phyloP scores from a whole-genome alignment of 2,888 invertebrate genomes.

The Ichneumoninae sp. region DNA sequence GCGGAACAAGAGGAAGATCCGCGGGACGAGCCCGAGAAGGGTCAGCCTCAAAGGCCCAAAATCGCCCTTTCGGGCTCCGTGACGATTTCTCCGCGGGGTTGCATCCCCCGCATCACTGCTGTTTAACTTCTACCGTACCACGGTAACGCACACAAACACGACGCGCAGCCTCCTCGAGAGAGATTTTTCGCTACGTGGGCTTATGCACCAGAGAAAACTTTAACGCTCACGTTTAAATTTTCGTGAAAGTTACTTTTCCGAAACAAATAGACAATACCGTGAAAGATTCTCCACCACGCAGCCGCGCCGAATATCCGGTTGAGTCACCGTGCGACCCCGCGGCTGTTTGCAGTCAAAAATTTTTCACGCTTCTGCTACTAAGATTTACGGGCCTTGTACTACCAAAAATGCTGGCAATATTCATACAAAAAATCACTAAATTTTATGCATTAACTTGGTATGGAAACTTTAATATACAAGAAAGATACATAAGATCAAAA shows the following conservation, averaged over 20 bases:
- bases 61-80: conserved; percentile 57
- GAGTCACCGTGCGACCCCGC: background rate
- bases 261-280: conserved; percentile 53
- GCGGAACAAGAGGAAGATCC: conserved; percentile 40
- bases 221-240: conserved; percentile 34
- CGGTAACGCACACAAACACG: background rate
- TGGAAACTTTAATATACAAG: too few relatives aligned
- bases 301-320: conserved; percentile 50
- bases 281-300: conserved; percentile 51
- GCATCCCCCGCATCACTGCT: conserved; percentile 27
- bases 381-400: background rate
- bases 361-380: conserved; percentile 25
- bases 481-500: background rate
- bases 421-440: background rate
- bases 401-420: background rate
- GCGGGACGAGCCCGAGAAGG: conserved; percentile 44
- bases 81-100: conserved; percentile 65
- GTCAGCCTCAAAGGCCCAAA: conserved; percentile 58
- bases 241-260: conserved; percentile 53
- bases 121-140: conserved; percentile 34
- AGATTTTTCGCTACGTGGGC: conserved; percentile 57
- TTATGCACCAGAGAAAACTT: too few relatives aligned
- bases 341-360: conserved; percentile 18
- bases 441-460: background rate
- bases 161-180: conserved; percentile 33